Conservation (phyloP, 2,113 vertebrate species). For the Silurus glanis region DNA sequence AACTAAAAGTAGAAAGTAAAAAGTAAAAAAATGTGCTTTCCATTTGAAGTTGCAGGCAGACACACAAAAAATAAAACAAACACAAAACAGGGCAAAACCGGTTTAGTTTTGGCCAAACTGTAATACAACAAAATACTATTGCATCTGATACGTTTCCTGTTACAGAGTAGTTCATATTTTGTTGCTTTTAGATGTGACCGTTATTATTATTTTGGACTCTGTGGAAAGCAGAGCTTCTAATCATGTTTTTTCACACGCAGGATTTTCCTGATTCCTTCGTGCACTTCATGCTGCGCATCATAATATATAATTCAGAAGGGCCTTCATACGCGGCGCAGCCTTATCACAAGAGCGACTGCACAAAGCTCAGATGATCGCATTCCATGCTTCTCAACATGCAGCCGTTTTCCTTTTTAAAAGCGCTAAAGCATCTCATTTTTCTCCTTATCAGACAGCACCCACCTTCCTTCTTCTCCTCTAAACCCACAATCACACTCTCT, state of each 20-base stretch:
- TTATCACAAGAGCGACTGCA: slow-evolving; percentile 24
- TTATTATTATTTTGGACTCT: not conserved
- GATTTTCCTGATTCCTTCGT: not conserved
- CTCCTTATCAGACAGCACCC: slow-evolving; percentile 42
- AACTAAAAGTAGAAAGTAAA: too few species aligned
- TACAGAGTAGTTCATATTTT: not conserved
- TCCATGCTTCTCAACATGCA: slow-evolving; percentile 27
- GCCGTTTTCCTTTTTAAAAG: slow-evolving; percentile 26
- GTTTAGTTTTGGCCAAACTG: not conserved
- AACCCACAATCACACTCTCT: slow-evolving; percentile 7
- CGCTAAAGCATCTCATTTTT: slow-evolving; percentile 32
- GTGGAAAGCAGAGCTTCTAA: slow-evolving; percentile 30
- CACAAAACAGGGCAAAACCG: not conserved
- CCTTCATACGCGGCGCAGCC: slow-evolving; percentile 24
- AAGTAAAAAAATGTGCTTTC: too few species aligned
- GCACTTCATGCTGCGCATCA: slow-evolving; percentile 30
- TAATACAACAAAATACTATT: not conserved
- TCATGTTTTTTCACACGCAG: not conserved
- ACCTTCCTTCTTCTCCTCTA: slow-evolving; percentile 30
- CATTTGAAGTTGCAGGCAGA: not conserved
- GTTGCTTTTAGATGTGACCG: not conserved
- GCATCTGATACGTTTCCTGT: not conserved
- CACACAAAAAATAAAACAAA: not conserved
- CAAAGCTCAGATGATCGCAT: slow-evolving; percentile 39
- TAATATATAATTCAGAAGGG: slow-evolving; percentile 13